Conservation (phyloP, 2,797 vertebrate genomes). For the Apodemus agrarius region DNA sequence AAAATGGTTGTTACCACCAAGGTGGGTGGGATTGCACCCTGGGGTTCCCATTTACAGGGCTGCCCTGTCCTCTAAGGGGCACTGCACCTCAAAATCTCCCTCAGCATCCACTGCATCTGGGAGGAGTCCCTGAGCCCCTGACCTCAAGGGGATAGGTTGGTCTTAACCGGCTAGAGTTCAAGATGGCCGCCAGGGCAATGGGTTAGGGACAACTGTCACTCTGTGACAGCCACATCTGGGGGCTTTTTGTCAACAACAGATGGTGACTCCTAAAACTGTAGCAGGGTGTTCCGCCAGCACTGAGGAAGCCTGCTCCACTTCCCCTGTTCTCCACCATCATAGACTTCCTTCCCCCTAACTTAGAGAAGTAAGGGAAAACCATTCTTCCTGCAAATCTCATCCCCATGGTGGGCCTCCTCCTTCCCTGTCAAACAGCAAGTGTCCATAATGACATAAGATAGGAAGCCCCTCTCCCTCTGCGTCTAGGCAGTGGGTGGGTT, state of each 20-base stretch:
- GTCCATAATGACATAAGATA: background rate
- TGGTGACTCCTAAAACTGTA: background rate
- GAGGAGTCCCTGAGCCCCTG: no score
- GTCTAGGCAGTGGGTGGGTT: background rate
- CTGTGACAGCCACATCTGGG: background rate
- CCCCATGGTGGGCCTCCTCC: background rate
- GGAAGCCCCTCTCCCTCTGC: background rate
- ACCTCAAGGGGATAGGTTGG: background rate
- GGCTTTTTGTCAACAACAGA: background rate
- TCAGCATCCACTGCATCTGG: rapidly evolving
- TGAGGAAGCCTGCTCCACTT: background rate
- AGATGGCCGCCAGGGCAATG: background rate
- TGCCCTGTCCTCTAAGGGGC: background rate
- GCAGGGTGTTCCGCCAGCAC: background rate
- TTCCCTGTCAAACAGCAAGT: background rate
- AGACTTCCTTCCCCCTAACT: background rate
- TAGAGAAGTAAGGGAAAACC: background rate
- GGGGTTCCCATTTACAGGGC: rapidly evolving
- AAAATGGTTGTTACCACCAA: background rate
- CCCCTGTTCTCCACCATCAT: background rate
- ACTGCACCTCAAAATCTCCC: background rate
- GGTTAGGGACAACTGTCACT: background rate
- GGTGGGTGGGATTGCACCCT: background rate
- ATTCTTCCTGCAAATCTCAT: background rate
- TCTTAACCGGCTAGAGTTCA: background rate